phyloP scores from a whole-genome alignment of 2,797 vertebrate species.

The Gadopsis marmoratus region DNA sequence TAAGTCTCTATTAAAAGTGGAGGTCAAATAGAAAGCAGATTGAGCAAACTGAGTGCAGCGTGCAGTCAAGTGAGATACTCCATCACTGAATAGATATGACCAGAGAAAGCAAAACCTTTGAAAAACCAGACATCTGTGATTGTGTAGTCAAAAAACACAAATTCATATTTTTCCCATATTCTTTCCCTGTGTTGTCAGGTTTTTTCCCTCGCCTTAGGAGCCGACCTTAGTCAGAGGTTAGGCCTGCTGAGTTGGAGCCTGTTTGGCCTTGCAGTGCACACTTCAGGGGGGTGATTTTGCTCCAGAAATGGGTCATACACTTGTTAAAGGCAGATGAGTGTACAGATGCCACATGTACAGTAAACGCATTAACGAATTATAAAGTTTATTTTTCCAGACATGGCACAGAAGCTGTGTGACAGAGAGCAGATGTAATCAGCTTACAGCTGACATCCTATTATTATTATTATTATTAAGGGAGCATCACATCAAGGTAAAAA shows the following conservation, averaged over 20 bases:
- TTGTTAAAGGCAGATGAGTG: slow-evolving; percentile 42
- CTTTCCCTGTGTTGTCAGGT: not conserved
- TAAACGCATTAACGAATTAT: slow-evolving; percentile 1
- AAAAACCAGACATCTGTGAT: slow-evolving; percentile 2
- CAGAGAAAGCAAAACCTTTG: not conserved
- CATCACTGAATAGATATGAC: slow-evolving; percentile 13
- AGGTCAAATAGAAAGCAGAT: slow-evolving; percentile 62
- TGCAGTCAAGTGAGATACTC: slow-evolving; percentile 37
- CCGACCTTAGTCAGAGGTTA: slow-evolving; percentile 44
- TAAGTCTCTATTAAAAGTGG: slow-evolving; percentile 72
- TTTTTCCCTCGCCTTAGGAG: not conserved
- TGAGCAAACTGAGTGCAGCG: slow-evolving; percentile 40
- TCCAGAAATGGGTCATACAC: slow-evolving; percentile 54
- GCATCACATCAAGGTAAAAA: not conserved
- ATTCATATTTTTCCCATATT: slow-evolving; percentile 5
- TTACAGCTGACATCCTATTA: not conserved
- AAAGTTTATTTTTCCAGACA: slow-evolving; percentile 1
- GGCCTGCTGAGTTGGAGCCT: slow-evolving; percentile 52
- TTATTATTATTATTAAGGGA: not conserved
- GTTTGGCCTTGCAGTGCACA: slow-evolving; percentile 21
- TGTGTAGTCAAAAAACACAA: not conserved
- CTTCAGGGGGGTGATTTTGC: slow-evolving; percentile 30
- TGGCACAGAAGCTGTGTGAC: not conserved
- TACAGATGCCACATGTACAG: slow-evolving; percentile 27
- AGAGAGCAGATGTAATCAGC: slow-evolving; percentile 2